Evolutionary conservation across 2,888 invertebrate species (phyloP).

Genomic region (Agrilus biguttatus): DNA sequence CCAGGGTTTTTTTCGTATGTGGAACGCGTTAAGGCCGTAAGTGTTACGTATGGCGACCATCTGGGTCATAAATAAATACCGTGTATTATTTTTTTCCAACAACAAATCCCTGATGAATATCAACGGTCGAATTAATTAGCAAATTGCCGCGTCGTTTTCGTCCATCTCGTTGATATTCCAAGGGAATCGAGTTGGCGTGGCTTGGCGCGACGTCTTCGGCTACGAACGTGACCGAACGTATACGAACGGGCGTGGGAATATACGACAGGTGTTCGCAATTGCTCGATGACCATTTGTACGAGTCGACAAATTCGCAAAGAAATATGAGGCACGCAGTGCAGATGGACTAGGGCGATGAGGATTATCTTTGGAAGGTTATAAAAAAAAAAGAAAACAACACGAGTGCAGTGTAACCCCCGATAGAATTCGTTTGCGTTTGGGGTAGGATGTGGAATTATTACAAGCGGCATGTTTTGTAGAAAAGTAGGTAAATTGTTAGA

Average conservation of each 20-base stretch:
- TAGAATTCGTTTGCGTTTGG: too few species aligned
- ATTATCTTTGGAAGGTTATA: too few species aligned
- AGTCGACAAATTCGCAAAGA: too few species aligned
- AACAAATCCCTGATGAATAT: slow-evolving; percentile 9
- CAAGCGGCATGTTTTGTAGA: too few species aligned
- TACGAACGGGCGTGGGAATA: slow-evolving; percentile 23
- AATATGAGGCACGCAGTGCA: too few species aligned
- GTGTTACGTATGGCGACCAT: background rate
- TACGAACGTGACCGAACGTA: slow-evolving; percentile 11
- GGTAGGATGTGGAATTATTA: too few species aligned
- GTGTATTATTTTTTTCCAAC: slow-evolving; percentile 5
- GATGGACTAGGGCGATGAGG: too few species aligned
- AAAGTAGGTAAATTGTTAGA: too few species aligned
- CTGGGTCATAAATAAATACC: slow-evolving; percentile 1
- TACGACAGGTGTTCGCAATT: slow-evolving; percentile 23
- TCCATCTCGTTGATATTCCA: slow-evolving; percentile 23
- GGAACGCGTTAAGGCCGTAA: background rate
- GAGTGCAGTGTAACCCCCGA: too few species aligned
- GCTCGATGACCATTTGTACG: too few species aligned
- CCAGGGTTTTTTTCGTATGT: background rate
- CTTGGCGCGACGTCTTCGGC: slow-evolving; percentile 14
- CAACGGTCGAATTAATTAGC: slow-evolving; percentile 21
- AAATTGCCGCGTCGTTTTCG: slow-evolving; percentile 21
- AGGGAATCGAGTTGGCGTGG: slow-evolving; percentile 18
- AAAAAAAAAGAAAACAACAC: too few species aligned